Evolutionary conservation across 1,140 invertebrate genomes (phyloP).

Genomic region (Coelopa frigida): DNA sequence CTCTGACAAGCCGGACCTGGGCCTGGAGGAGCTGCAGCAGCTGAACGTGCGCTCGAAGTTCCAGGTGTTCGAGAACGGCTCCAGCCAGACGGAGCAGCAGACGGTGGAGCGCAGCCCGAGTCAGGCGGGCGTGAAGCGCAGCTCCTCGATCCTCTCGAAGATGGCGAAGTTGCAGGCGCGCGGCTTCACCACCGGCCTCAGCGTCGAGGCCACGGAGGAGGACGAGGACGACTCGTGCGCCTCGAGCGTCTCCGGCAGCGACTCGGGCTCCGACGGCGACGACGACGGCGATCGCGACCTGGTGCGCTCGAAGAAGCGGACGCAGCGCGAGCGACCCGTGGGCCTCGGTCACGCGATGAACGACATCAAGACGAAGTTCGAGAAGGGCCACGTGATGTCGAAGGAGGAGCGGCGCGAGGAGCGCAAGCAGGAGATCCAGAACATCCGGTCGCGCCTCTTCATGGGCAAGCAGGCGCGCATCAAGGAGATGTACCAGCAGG

Average conservation of each 20-base stretch:
- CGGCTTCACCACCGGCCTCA: constrained; percentile 71
- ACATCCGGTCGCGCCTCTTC: constrained; percentile 73
- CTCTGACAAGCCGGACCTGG: constrained; percentile 81
- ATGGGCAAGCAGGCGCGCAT: constrained; percentile 84
- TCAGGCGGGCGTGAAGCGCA: constrained; percentile 54
- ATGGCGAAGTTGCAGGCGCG: constrained; percentile 74
- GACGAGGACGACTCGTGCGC: not conserved
- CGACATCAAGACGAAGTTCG: constrained; percentile 73
- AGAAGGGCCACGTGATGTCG: constrained; percentile 55
- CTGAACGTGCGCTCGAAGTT: constrained; percentile 81
- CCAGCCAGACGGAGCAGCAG: constrained; percentile 32
- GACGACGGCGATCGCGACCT: constrained; percentile 47
- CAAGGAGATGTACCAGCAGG: constrained; percentile 87
- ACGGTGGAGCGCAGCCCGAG: constrained; percentile 10
- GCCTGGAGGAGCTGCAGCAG: constrained; percentile 71
- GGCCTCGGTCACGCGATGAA: constrained; percentile 73
- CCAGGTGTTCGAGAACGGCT: constrained; percentile 70
- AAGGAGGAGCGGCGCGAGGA: constrained; percentile 68
- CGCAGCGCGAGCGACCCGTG: constrained; percentile 61
- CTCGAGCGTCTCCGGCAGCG: constrained; percentile 48
- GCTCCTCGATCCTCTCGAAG: constrained; percentile 70
- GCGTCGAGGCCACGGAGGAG: constrained; percentile 66
- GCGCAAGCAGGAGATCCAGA: constrained; percentile 80
- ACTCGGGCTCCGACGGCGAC: constrained; percentile 42
- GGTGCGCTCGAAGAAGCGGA: constrained; percentile 40